phyloP scores from a whole-genome alignment of 1,140 invertebrate species.

The Argopecten irradians region DNA sequence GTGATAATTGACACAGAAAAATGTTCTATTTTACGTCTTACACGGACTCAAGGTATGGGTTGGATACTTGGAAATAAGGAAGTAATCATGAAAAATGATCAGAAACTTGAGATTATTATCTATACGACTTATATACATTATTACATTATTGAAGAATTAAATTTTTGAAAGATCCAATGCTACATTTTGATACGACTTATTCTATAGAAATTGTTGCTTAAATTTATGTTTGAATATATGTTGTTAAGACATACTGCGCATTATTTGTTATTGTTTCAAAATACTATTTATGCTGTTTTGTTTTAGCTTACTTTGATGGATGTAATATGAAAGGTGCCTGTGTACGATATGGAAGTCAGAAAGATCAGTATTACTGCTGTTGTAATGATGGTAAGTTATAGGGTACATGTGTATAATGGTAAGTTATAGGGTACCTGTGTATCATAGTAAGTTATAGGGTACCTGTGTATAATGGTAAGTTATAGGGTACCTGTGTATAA shows the following conservation, averaged over 20 bases:
- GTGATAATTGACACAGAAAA: background rate
- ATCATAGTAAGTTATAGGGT: too few relatives aligned
- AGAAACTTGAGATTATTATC: too few relatives aligned
- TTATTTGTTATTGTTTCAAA: background rate
- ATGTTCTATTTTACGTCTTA: background rate
- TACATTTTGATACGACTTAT: background rate
- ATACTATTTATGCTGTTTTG: background rate
- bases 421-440: too few relatives aligned
- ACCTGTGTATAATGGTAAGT: too few relatives aligned
- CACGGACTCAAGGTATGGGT: background rate
- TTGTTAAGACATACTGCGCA: background rate
- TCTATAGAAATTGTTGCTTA: background rate
- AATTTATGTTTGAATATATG: background rate
- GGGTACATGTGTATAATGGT: too few relatives aligned
- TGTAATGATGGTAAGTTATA: conserved; percentile 32
- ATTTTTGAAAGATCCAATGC: too few relatives aligned
- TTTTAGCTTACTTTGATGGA: conserved; percentile 41
- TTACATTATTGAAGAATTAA: too few relatives aligned
- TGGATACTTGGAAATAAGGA: too few relatives aligned
- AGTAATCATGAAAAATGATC: too few relatives aligned
- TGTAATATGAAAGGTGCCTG: conserved; percentile 36
- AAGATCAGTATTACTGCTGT: conserved; percentile 40
- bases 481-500: too few relatives aligned
- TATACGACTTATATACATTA: too few relatives aligned
- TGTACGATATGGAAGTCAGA: conserved; percentile 43